Conservation (phyloP, 30 jellyfish, hydroid and myxozoan species). For the Turritopsis dohrnii region DNA sequence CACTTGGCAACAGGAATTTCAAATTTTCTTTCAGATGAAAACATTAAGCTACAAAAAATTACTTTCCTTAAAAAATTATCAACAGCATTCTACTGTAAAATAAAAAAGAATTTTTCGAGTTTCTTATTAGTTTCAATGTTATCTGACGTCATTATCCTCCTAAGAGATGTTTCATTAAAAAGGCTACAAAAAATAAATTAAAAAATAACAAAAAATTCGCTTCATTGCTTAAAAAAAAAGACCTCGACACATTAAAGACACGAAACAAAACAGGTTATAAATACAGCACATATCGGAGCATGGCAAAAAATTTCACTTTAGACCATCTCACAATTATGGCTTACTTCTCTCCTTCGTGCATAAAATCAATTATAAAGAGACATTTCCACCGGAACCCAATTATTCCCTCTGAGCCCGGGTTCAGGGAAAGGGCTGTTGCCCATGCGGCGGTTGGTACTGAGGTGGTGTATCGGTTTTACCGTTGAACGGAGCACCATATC, state of each 20-base stretch:
- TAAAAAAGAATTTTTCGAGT: neutral
- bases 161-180: neutral
- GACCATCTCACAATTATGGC: neutral
- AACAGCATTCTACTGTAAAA: neutral
- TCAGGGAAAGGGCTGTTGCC: constrained; percentile 15
- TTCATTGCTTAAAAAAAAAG: neutral
- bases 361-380: neutral
- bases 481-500: neutral
- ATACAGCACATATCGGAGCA: neutral
- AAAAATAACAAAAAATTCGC: neutral
- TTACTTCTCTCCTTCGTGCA: neutral
- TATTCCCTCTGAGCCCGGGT: neutral
- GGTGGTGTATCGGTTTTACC: constrained; percentile 9
- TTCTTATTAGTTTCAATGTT: no score
- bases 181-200: neutral
- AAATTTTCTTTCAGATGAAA: neutral
- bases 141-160: no score
- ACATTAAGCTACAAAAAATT: neutral
- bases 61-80: neutral
- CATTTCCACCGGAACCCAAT: constrained; percentile 11
- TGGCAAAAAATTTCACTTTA: no score
- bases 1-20: no score
- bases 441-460: constrained; percentile 7
- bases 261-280: no score
- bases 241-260: no score